Conservation (phyloP, 2,113 vertebrate species). For the Ia io region DNA sequence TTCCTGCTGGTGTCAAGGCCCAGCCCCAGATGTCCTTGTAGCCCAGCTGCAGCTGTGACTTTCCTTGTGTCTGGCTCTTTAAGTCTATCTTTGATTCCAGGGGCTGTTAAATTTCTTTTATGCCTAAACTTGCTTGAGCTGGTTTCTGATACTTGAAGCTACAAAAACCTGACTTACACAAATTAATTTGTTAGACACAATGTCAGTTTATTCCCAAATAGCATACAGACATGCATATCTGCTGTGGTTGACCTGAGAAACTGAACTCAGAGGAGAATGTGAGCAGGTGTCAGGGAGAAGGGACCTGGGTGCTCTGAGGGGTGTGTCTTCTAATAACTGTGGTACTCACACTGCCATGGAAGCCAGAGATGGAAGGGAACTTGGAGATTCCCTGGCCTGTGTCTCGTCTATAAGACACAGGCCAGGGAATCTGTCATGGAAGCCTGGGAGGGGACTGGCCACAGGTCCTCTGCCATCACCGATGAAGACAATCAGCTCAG, state of each 20-base stretch:
- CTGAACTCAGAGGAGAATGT: background rate
- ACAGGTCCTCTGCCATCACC: background rate
- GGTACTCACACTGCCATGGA: background rate
- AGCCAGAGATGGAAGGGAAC: background rate
- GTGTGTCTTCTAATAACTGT: rapidly evolving
- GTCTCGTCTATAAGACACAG: background rate
- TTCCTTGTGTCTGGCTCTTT: background rate
- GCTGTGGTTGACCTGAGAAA: background rate
- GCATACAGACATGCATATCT: rapidly evolving
- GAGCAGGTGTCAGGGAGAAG: background rate
- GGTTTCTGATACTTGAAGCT: background rate
- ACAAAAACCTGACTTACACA: background rate
- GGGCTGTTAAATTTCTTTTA: background rate
- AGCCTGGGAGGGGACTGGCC: background rate
- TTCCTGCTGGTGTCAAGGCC: background rate
- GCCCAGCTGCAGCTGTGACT: background rate
- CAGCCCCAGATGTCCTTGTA: background rate
- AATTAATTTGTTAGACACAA: background rate
- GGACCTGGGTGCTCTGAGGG: rapidly evolving
- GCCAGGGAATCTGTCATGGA: background rate
- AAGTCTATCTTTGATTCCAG: background rate
- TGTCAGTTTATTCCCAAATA: background rate
- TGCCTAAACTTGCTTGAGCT: background rate
- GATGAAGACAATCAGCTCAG: background rate
- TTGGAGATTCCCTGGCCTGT: background rate